Conservation (phyloP, 1,140 invertebrate species). For the Tribolium castaneum region DNA sequence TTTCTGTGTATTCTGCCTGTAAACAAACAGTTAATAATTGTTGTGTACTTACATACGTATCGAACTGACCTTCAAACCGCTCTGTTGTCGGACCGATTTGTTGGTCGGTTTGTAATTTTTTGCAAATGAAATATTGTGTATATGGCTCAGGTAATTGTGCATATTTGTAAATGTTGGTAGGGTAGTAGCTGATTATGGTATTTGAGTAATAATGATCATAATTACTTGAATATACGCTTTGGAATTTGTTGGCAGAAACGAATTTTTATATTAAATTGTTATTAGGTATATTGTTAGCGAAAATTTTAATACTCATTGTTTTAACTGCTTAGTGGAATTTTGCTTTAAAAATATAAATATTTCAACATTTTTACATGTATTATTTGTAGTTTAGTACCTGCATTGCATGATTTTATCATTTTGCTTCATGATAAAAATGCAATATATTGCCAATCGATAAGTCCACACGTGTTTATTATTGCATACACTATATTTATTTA, state of each 20-base stretch:
- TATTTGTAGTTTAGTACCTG: slow-evolving; percentile 41
- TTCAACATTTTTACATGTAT: slow-evolving; percentile 49
- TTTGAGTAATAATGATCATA: slow-evolving; percentile 41
- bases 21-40: slow-evolving; percentile 35
- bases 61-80: not conserved
- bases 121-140: slow-evolving; percentile 34
- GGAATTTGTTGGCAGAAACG: slow-evolving; percentile 49
- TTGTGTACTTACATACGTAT: slow-evolving; percentile 34
- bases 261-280: slow-evolving; percentile 53
- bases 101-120: not conserved
- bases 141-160: slow-evolving; percentile 47
- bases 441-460: slow-evolving; percentile 6
- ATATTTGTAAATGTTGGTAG: slow-evolving; percentile 40
- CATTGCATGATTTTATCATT: slow-evolving; percentile 29
- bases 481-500: not conserved
- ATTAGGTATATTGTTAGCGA: slow-evolving; percentile 47
- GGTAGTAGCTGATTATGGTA: slow-evolving; percentile 27
- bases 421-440: slow-evolving; percentile 19
- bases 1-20: slow-evolving; percentile 17
- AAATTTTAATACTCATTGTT: slow-evolving; percentile 51
- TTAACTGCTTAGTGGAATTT: slow-evolving; percentile 51
- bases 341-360: slow-evolving; percentile 53
- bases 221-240: slow-evolving; percentile 41
- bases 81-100: not conserved
- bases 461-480: slow-evolving; percentile 4